These are phyloP conservation scores for Anoplophora glabripennis DNA, from an alignment of 1,140 invertebrate genomes.

Conservation along the genomic window DNA sequence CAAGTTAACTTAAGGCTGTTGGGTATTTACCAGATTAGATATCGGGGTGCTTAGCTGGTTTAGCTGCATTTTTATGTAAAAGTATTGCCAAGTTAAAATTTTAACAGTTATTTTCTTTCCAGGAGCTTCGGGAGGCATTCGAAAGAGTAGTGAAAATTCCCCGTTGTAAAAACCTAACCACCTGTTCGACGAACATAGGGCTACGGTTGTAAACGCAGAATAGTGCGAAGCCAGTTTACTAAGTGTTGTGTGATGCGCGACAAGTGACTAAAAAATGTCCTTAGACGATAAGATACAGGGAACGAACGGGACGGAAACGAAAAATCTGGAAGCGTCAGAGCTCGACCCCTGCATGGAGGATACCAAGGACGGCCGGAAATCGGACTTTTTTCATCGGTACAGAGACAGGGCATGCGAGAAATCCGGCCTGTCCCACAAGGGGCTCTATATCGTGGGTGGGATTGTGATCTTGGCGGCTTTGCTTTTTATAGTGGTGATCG, in stretches of 20 bases:
- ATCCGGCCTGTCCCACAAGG: constrained; percentile 37
- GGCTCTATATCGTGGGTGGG: constrained; percentile 35
- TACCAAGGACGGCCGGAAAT: constrained; percentile 6
- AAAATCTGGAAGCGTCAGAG: constrained; percentile 20
- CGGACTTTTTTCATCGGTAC: constrained; percentile 18
- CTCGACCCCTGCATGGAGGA: constrained; percentile 35
- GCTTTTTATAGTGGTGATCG: constrained; percentile 44
- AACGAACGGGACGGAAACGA: constrained; percentile 4
- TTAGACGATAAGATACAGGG: background rate
- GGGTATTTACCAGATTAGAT: too few species aligned
- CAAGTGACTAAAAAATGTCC: background rate
- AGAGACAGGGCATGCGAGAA: constrained; percentile 37
- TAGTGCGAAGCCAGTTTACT: background rate
- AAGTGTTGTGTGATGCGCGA: background rate
- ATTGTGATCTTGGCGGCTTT: constrained; percentile 38
- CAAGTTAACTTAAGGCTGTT: background rate
- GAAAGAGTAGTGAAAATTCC: too few species aligned
- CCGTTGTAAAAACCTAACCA: background rate
- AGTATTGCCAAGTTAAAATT: too few species aligned
- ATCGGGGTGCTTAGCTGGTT: too few species aligned
- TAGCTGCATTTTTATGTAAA: too few species aligned
- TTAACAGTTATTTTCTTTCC: too few species aligned
- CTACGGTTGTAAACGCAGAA: too few species aligned
- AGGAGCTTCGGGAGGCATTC: too few species aligned
- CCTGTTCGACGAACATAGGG: background rate